phyloP scores from a whole-genome alignment of 2,888 invertebrate genomes.

The Euproctis similis region DNA sequence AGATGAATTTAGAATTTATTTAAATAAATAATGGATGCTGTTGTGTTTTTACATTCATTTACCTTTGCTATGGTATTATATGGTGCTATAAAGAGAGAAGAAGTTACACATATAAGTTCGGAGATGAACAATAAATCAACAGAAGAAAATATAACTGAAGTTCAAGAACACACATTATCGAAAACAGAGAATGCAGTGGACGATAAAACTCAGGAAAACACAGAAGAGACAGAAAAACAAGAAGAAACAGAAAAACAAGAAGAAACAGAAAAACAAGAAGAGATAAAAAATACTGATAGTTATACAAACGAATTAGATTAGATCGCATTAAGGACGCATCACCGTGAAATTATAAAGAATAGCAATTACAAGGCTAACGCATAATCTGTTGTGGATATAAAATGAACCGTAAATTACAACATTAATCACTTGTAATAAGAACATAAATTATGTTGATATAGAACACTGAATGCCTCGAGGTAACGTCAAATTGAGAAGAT shows the following conservation, averaged over 20 bases:
- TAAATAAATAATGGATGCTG: conserved; percentile 28
- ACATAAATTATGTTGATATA: conserved; percentile 70
- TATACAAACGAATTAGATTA: no score
- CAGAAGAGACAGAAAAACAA: neutral
- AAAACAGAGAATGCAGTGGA: neutral
- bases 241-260: neutral
- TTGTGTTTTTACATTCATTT: conserved; percentile 33
- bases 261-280: no score
- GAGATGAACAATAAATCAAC: neutral
- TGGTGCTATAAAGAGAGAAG: conserved; percentile 7
- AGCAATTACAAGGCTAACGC: conserved; percentile 19
- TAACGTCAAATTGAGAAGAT: conserved; percentile 61
- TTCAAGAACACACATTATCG: neutral
- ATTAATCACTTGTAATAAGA: conserved; percentile 63
- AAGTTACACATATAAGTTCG: neutral
- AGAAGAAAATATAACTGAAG: neutral
- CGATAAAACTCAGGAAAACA: neutral
- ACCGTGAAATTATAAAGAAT: no score
- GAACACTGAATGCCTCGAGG: conserved; percentile 49
- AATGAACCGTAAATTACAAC: conserved; percentile 52
- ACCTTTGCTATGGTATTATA: conserved; percentile 30
- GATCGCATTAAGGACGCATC: no score
- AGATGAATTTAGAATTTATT: neutral
- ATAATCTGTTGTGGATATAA: conserved; percentile 23
- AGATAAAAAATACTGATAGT: no score